Evolutionary conservation across 2,113 vertebrate species (phyloP).

Genomic region (Microcebus lehilahytsara): DNA sequence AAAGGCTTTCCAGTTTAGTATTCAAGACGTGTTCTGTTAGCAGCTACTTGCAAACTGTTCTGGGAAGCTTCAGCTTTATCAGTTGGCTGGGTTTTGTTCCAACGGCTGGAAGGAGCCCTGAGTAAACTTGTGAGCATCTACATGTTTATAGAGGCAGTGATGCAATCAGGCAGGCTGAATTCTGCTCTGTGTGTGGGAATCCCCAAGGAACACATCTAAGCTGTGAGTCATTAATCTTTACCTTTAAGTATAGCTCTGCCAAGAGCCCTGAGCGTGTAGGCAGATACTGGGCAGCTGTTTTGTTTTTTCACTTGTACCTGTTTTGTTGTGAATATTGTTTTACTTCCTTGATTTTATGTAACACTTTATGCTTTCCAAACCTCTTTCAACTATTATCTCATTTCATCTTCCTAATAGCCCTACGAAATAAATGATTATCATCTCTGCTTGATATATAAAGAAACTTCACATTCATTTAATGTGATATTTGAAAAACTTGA

Average conservation of each 20-base stretch:
- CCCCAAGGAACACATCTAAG: not conserved
- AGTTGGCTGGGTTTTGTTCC: not conserved
- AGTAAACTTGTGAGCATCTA: not conserved
- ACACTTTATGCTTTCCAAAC: slow-evolving; percentile 27
- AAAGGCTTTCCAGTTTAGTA: not conserved
- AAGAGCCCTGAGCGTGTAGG: not conserved
- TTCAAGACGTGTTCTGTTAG: not conserved
- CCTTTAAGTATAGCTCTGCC: not conserved
- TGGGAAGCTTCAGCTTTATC: not conserved
- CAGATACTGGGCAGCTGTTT: slow-evolving; percentile 6
- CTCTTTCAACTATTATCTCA: slow-evolving; percentile 22
- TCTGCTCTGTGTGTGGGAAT: not conserved
- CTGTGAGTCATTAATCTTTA: slow-evolving; percentile 22
- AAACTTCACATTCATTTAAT: slow-evolving; percentile 29
- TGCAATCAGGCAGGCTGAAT: not conserved
- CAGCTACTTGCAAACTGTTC: not conserved
- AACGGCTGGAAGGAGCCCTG: not conserved
- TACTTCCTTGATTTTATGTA: slow-evolving; percentile 4
- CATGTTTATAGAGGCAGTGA: not conserved
- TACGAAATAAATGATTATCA: slow-evolving; percentile 36
- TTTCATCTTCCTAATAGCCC: slow-evolving; percentile 23
- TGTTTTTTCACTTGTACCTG: not conserved
- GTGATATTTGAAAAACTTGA: slow-evolving; percentile 12
- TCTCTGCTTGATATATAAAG: not conserved
- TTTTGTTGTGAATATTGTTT: slow-evolving; percentile 31